These are phyloP conservation scores for Dascyllus trimaculatus DNA, from an alignment of 2,113 vertebrate species.

Conservation along the genomic window DNA sequence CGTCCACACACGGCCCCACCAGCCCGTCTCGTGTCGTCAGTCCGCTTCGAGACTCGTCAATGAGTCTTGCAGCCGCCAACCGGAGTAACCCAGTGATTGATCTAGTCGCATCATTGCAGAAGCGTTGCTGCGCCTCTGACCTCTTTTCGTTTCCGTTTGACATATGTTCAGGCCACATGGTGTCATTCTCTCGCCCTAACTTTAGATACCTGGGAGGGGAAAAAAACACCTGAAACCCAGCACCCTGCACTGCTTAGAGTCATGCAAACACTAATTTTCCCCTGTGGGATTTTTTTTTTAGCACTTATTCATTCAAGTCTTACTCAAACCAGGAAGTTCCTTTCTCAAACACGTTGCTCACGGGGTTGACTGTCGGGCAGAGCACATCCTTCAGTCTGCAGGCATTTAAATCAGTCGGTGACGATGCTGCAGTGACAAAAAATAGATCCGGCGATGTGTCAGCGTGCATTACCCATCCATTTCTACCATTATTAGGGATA, in stretches of 20 bases:
- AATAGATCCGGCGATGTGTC: not conserved
- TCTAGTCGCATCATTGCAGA: conserved; percentile 21
- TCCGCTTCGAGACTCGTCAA: conserved; percentile 14
- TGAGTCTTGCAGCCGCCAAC: conserved; percentile 25
- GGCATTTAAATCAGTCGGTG: not conserved
- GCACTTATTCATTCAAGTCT: conserved; percentile 65
- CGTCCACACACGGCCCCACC: conserved; percentile 28
- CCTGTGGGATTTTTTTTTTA: conserved; percentile 51
- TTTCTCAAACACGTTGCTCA: conserved; percentile 42
- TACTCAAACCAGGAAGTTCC: conserved; percentile 74
- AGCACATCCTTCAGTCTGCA: conserved; percentile 12
- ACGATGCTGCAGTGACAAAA: not conserved
- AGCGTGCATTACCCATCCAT: not conserved
- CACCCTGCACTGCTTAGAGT: conserved; percentile 36
- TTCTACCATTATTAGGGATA: too few species aligned
- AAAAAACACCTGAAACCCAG: conserved; percentile 55
- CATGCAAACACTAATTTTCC: conserved; percentile 51
- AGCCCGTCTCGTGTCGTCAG: conserved; percentile 29
- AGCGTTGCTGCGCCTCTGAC: conserved; percentile 61
- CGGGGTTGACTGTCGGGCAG: not conserved
- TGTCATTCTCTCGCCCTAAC: conserved; percentile 65
- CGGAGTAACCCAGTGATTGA: conserved; percentile 6
- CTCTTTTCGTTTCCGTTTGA: conserved; percentile 76
- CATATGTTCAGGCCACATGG: conserved; percentile 51
- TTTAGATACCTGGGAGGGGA: conserved; percentile 55